These are phyloP conservation scores for Rhagophthalmus giganteus DNA, from an alignment of 2,888 invertebrate species.

Conservation along the genomic window DNA sequence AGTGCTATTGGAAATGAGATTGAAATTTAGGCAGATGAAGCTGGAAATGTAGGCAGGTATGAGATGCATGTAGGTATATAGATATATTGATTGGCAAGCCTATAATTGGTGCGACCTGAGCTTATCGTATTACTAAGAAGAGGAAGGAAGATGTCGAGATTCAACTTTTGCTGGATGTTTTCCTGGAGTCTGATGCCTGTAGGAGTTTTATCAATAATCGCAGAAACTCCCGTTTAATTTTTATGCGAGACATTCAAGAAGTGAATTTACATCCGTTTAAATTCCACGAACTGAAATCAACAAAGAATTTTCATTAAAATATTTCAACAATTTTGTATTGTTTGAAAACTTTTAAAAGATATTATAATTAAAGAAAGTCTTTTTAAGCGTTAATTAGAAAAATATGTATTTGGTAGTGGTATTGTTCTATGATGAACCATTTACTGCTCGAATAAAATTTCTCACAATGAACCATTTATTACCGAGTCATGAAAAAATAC, in stretches of 20 bases:
- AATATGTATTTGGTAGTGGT: too few relatives aligned
- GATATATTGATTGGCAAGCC: constrained; percentile 31
- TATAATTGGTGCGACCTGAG: constrained; percentile 29
- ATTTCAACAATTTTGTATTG: background rate
- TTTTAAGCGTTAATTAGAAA: too few relatives aligned
- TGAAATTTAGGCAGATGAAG: constrained; percentile 11
- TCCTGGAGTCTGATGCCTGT: constrained; percentile 18
- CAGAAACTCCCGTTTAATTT: constrained; percentile 11
- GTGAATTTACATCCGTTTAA: background rate
- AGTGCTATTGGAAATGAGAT: too few relatives aligned
- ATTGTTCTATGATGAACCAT: too few relatives aligned
- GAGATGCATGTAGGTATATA: constrained; percentile 26
- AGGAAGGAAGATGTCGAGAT: constrained; percentile 23
- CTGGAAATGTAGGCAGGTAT: too few relatives aligned
- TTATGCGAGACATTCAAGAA: constrained; percentile 3
- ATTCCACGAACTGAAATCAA: background rate
- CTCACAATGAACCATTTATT: too few relatives aligned
- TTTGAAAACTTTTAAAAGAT: background rate
- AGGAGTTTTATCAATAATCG: constrained; percentile 20
- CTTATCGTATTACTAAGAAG: constrained; percentile 25
- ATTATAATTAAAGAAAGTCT: background rate
- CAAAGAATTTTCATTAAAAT: background rate
- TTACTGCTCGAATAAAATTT: too few relatives aligned
- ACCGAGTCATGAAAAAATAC: too few relatives aligned
- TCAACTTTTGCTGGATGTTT: constrained; percentile 16